Conservation (phyloP, 2,797 vertebrate genomes). For the Phataginus tricuspis region DNA sequence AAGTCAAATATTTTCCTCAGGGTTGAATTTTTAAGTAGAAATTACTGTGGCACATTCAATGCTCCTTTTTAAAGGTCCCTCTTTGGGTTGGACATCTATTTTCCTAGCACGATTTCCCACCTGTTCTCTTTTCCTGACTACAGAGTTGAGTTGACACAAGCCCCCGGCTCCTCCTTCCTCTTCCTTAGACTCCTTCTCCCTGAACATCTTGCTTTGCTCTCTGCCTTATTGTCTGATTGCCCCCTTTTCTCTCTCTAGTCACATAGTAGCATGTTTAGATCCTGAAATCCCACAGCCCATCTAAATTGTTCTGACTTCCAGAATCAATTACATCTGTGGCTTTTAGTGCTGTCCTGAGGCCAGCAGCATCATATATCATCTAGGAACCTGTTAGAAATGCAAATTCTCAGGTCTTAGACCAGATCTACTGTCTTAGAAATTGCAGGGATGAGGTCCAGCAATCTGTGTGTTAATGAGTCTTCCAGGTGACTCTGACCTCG, state of each 20-base stretch:
- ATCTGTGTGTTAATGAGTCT: background rate
- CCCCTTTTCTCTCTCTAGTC: background rate
- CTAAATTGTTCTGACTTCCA: background rate
- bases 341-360: background rate
- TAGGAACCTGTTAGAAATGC: background rate
- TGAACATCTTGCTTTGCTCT: background rate
- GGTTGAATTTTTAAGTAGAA: conserved; percentile 12
- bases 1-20: background rate
- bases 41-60: background rate
- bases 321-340: background rate
- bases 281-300: background rate
- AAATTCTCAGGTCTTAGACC: background rate
- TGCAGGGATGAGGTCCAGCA: background rate
- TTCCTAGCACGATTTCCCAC: background rate
- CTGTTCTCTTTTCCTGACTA: background rate
- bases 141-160: background rate
- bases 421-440: background rate
- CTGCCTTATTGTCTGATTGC: background rate
- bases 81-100: background rate
- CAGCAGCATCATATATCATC: background rate
- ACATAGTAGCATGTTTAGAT: background rate
- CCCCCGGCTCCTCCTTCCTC: background rate
- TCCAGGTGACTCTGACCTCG: background rate
- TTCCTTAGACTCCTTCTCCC: background rate
- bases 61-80: background rate